phyloP scores from a whole-genome alignment of 2,888 invertebrate genomes.

The Chrysomela aeneicollis region DNA sequence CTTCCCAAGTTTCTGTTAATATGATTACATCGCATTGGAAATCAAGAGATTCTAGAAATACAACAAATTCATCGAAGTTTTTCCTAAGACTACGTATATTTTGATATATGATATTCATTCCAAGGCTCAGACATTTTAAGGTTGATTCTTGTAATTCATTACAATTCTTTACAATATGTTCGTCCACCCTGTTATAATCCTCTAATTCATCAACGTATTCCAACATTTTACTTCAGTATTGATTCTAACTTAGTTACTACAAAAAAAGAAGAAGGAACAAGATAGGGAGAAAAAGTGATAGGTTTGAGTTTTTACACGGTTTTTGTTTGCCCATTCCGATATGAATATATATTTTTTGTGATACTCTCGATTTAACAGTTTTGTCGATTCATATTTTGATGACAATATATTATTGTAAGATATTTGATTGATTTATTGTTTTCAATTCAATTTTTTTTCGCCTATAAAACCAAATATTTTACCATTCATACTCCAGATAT shows the following conservation, averaged over 20 bases:
- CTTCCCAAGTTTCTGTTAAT: not conserved
- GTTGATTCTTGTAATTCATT: no score
- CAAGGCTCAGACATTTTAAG: no score
- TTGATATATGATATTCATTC: not conserved
- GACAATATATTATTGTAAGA: not conserved
- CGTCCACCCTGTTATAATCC: no score
- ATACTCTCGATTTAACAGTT: not conserved
- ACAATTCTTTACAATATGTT: no score
- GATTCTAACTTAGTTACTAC: no score
- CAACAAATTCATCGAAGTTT: not conserved
- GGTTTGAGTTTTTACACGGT: no score
- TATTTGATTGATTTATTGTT: not conserved
- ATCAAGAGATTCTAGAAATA: not conserved
- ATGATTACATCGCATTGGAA: not conserved
- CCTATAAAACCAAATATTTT: not conserved
- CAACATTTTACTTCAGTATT: no score
- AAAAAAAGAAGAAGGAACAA: no score
- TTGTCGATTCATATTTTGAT: not conserved
- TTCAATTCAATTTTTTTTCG: not conserved
- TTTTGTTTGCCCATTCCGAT: no score
- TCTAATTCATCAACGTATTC: no score
- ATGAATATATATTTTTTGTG: not conserved
- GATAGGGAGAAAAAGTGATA: no score
- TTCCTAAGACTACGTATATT: not conserved
- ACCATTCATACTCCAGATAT: conserved; percentile 11